Conservation (phyloP, 2,113 vertebrate genomes). For the Neogobius melanostomus region DNA sequence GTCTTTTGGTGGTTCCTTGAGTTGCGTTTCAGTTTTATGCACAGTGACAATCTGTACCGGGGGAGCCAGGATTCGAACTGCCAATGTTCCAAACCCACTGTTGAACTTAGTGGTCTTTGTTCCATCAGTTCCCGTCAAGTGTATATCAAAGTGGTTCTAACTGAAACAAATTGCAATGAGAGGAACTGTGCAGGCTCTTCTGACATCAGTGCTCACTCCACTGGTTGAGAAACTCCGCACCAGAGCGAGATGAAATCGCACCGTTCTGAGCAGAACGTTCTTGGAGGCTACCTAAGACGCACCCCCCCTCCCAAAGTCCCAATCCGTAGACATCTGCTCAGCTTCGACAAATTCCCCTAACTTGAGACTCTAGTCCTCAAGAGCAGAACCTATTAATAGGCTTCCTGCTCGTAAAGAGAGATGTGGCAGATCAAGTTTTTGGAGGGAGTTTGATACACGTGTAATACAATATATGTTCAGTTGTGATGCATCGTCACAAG, state of each 20-base stretch:
- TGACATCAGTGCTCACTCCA: neutral
- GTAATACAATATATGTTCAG: conserved; percentile 83
- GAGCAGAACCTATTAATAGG: conserved; percentile 79
- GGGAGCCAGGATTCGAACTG: too few species aligned
- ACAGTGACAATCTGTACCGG: too few species aligned
- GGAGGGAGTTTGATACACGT: conserved; percentile 76
- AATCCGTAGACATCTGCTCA: conserved; percentile 57
- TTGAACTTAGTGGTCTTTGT: too few species aligned
- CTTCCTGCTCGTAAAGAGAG: conserved; percentile 72
- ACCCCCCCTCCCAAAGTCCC: conserved; percentile 39
- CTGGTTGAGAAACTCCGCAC: conserved; percentile 21
- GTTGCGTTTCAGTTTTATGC: too few species aligned
- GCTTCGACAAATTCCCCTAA: conserved; percentile 67
- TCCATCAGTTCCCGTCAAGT: too few species aligned
- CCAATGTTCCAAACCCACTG: too few species aligned
- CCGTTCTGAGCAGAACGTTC: conserved; percentile 38
- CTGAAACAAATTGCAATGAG: too few species aligned
- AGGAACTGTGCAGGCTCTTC: neutral
- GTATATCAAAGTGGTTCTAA: too few species aligned
- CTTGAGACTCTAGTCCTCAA: conserved; percentile 72
- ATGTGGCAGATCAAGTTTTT: conserved; percentile 74
- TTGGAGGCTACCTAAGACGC: conserved; percentile 14
- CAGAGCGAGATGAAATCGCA: conserved; percentile 21
- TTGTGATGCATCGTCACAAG: conserved; percentile 73
- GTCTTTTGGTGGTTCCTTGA: too few species aligned